Conservation (phyloP, 2,797 vertebrate species). For the Echeneis naucrates region DNA sequence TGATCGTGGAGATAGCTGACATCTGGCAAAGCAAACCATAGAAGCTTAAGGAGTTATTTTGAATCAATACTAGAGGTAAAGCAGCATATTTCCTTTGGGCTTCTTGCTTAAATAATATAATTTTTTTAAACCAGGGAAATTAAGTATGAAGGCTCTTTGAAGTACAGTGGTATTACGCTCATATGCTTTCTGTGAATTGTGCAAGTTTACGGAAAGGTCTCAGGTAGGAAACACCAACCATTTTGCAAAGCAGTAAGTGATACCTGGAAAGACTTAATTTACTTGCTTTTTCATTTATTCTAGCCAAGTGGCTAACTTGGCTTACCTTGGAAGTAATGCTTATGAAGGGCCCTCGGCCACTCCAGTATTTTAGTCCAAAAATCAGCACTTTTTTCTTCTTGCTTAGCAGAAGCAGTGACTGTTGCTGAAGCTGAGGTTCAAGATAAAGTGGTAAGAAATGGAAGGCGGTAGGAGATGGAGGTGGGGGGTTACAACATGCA, state of each 20-base stretch:
- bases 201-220: slow-evolving; percentile 4
- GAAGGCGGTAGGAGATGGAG: slow-evolving; percentile 28
- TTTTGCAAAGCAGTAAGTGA: neutral
- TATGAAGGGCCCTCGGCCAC: slow-evolving; percentile 79
- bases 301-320: slow-evolving; percentile 43
- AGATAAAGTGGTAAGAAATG: slow-evolving; percentile 49
- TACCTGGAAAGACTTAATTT: slow-evolving; percentile 12
- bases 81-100: neutral
- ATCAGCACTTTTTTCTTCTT: slow-evolving; percentile 71
- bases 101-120: slow-evolving; percentile 1
- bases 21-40: slow-evolving; percentile 14
- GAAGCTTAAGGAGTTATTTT: neutral
- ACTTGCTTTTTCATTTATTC: slow-evolving; percentile 5
- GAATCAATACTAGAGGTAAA: neutral
- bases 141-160: neutral
- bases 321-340: slow-evolving; percentile 80
- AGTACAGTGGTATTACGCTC: neutral
- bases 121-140: slow-evolving; percentile 9
- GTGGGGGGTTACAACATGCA: slow-evolving; percentile 56
- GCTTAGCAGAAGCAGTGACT: slow-evolving; percentile 66
- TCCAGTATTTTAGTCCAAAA: slow-evolving; percentile 81
- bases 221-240: slow-evolving; percentile 4
- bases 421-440: slow-evolving; percentile 61
- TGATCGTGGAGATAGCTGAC: no score
- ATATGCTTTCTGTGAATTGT: slow-evolving; percentile 13